Conservation (phyloP, 2,888 invertebrate genomes). For the Dorcus hopei region DNA sequence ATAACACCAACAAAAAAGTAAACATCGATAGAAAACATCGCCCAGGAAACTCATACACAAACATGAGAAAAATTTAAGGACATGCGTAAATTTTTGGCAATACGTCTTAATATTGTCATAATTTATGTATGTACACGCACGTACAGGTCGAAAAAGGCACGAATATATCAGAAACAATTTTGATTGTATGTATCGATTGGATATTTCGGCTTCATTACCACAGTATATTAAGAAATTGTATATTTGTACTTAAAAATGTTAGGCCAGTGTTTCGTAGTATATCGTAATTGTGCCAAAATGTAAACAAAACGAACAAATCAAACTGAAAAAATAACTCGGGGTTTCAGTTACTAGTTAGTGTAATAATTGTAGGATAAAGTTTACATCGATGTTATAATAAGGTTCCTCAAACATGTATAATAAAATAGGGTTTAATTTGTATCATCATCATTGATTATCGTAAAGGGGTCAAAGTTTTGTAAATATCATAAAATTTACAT, state of each 20-base stretch:
- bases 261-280: neutral
- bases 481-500: neutral
- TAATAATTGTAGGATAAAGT: neutral
- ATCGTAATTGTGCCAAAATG: conserved; percentile 14
- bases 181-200: conserved; percentile 9
- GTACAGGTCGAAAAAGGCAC: conserved; percentile 34
- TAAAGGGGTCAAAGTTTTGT: neutral
- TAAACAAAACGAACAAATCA: neutral
- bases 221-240: too few species aligned
- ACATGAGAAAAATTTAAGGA: conserved; percentile 1
- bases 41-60: conserved; percentile 4
- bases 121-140: conserved; percentile 7
- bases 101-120: conserved; percentile 34
- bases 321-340: conserved; percentile 3
- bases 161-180: conserved; percentile 7
- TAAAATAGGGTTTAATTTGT: conserved; percentile 3
- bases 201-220: too few species aligned
- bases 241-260: conserved; percentile 30
- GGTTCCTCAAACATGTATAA: conserved; percentile 1
- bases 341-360: neutral
- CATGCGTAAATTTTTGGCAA: conserved; percentile 41
- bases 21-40: conserved; percentile 1
- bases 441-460: too few species aligned
- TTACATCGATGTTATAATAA: neutral
- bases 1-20: conserved; percentile 4